phyloP scores from a whole-genome alignment of 2,113 vertebrate species.

The Bothrops jararaca region DNA sequence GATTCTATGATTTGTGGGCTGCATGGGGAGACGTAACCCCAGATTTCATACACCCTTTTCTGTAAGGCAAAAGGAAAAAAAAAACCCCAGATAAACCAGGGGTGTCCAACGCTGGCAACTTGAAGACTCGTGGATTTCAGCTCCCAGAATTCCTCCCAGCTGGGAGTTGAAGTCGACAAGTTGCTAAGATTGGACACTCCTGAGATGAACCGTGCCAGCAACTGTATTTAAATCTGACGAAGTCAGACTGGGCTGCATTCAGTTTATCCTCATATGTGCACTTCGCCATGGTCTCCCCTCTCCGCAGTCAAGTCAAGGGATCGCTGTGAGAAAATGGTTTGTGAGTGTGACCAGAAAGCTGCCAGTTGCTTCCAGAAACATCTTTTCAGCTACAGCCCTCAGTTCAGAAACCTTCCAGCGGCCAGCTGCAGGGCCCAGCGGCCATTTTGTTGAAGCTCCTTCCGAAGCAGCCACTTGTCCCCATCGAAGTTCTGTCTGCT shows the following conservation, averaged over 20 bases:
- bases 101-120: not conserved
- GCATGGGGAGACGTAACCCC: not conserved
- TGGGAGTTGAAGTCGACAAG: not conserved
- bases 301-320: constrained; percentile 41
- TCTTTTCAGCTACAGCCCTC: constrained; percentile 16
- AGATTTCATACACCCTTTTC: not conserved
- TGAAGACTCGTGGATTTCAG: not conserved
- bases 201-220: not conserved
- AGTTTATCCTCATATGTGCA: not conserved
- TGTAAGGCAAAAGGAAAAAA: not conserved
- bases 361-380: constrained; percentile 18
- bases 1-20: too few relatives aligned
- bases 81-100: not conserved
- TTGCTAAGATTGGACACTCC: not conserved
- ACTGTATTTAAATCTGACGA: not conserved
- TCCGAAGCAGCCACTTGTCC: not conserved
- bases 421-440: constrained; percentile 21
- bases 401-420: not conserved
- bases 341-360: constrained; percentile 16
- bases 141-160: not conserved
- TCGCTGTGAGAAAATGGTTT: constrained; percentile 37
- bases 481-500: not conserved
- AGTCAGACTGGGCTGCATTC: not conserved
- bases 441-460: not conserved
- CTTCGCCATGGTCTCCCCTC: not conserved